Evolutionary conservation across 2,797 vertebrate species (phyloP).

Genomic region (Graptemys geographica): DNA sequence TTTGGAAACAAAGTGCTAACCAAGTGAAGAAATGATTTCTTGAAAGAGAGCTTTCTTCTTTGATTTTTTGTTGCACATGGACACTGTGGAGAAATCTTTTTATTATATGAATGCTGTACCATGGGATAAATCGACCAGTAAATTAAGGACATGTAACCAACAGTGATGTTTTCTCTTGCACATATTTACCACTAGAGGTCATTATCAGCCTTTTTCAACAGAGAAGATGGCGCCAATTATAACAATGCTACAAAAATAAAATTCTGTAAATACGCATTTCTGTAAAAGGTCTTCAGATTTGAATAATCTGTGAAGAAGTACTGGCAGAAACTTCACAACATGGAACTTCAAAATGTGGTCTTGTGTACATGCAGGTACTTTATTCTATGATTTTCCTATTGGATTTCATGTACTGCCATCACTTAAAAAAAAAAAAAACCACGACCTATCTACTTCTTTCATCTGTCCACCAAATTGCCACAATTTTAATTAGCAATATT

Average conservation of each 20-base stretch:
- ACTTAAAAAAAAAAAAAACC: slow-evolving; percentile 13
- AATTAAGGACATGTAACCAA: rapidly evolving
- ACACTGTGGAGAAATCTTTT: background rate
- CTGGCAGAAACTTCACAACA: slow-evolving; percentile 19
- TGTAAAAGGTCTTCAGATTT: slow-evolving; percentile 22
- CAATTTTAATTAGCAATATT: background rate
- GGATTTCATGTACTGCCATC: background rate
- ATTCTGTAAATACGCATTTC: background rate
- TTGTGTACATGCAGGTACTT: background rate
- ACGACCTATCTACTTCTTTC: background rate
- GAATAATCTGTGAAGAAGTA: background rate
- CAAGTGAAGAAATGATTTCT: background rate
- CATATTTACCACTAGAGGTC: background rate
- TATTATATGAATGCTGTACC: background rate
- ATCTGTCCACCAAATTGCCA: slow-evolving; percentile 28
- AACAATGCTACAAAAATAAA: background rate
- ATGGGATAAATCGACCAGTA: rapidly evolving
- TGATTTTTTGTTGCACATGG: background rate
- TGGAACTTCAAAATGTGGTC: background rate
- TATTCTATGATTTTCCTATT: slow-evolving; percentile 5
- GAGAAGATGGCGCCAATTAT: background rate
- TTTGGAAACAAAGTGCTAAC: background rate
- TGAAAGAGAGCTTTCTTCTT: background rate
- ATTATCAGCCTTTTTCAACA: background rate
- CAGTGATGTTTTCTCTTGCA: background rate